A percentile compares a stretch with the other conserved stretches of the same genome.
Evolutionary conservation across 2,888 invertebrate species (phyloP).

Genomic region (Polymixis flavicincta): DNA sequence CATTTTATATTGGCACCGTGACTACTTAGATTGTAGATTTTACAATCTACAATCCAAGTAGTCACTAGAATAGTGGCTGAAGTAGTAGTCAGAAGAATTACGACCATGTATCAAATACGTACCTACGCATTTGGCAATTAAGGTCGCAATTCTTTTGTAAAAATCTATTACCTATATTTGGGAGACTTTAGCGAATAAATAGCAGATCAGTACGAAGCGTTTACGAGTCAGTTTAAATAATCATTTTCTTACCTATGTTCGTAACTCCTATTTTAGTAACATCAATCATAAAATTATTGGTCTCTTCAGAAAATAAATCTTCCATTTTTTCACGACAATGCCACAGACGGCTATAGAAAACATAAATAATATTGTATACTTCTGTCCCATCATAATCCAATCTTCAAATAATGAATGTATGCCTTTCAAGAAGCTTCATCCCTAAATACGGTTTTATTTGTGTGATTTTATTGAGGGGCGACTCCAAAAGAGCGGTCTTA

Average conservation of each 20-base stretch:
- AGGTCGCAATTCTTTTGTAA: not conserved
- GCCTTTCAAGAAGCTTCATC: constrained; percentile 47
- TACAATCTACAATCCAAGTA: too few relatives aligned
- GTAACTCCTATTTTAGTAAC: not conserved
- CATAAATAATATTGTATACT: constrained; percentile 38
- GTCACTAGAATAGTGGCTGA: too few relatives aligned
- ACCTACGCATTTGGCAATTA: constrained; percentile 6
- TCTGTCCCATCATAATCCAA: constrained; percentile 58
- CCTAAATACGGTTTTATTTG: constrained; percentile 65
- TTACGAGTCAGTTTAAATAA: too few relatives aligned
- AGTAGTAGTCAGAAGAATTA: too few relatives aligned
- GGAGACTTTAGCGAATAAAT: not conserved
- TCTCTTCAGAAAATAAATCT: not conserved
- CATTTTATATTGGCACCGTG: constrained; percentile 61
- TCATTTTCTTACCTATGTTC: too few relatives aligned
- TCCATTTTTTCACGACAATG: constrained; percentile 4
- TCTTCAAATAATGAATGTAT: constrained; percentile 59
- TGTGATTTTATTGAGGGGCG: constrained; percentile 68
- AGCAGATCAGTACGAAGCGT: too few relatives aligned
- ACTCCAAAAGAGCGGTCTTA: constrained; percentile 68
- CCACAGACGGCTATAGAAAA: constrained; percentile 13
- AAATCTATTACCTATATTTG: not conserved
- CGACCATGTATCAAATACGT: too few relatives aligned
- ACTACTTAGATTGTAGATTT: constrained; percentile 41
- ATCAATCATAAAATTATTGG: not conserved